Evolutionary conservation across 2,113 vertebrate genomes (phyloP), one percentile per base, ranked within the genome.

Genomic region (Sturnira hondurensis): DNA sequence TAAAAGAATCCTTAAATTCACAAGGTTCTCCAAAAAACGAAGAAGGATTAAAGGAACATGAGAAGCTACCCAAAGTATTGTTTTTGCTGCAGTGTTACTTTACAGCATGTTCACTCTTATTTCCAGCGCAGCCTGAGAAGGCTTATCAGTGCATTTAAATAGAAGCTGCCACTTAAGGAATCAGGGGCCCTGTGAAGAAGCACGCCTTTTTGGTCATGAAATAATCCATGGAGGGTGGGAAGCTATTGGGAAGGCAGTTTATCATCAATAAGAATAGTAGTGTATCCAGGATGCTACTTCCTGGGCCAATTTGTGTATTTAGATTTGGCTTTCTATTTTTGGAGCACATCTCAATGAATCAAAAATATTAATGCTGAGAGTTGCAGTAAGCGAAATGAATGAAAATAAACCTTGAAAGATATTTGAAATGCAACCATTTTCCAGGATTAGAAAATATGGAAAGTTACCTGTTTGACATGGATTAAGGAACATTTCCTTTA

Each of bases 301-400:
- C 56, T 92, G 68, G 81, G 38, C 52, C 80, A 96, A 80, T 87
- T 92, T 94, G 85, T 78, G 16, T 54, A 81, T 95, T 97, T 95
- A 82, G 63, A 93, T 93, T 93, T 92, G 38, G 77, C 63, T 91
- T 91, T 50, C 24, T 87, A 82, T 88, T 92, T 92, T 85, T 38
- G 61, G 68, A 83, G 33, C 15, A 87, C 43, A 82, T 95, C 24
- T 26, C 52, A 86, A 31, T 90, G 94, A 94, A 93, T 96, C 52
- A 80, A 93, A 95, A 97, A 94, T 94, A 92, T 82, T 96, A 90
- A 96, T 94, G 54, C 88, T 95, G 85, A 98, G 54, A 76, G 24
- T 56, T 65, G 47, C 54, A 93, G 1, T 52, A 74, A 92, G 90
- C 83, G 96, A 97, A 95, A 95, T 90, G 12, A 94, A 87, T 89